These are phyloP conservation scores for Ictidomys tridecemlineatus DNA, from an alignment of 2,113 vertebrate genomes.

Conservation along the genomic window DNA sequence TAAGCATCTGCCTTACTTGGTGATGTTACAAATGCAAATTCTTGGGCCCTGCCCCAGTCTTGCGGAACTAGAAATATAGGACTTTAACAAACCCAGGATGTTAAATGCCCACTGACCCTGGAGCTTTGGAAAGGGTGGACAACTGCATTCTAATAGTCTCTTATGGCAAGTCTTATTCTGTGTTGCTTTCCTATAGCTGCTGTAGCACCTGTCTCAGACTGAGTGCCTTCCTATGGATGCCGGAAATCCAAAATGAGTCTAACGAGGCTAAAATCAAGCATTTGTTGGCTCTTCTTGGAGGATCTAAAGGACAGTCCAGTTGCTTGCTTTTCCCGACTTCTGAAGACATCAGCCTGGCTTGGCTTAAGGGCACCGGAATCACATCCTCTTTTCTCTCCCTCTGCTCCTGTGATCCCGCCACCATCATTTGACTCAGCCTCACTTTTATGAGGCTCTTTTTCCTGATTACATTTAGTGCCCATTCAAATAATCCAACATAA, in stretches of 20 bases:
- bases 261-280: not conserved
- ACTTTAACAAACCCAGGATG: not conserved
- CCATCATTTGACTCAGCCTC: not conserved
- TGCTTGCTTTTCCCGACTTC: not conserved
- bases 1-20: not conserved
- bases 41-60: not conserved
- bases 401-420: accelerated
- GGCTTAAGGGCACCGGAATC: not conserved
- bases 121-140: not conserved
- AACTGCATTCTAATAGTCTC: not conserved
- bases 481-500: not conserved
- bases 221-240: not conserved
- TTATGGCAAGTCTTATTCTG: not conserved
- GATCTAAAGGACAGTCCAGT: not conserved
- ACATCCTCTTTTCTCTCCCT: not conserved
- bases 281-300: not conserved
- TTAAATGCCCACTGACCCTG: not conserved
- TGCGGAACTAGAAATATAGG: not conserved
- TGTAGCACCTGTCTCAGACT: not conserved
- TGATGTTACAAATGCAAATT: not conserved
- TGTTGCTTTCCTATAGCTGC: not conserved
- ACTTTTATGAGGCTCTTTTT: not conserved
- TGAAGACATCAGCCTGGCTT: not conserved
- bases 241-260: not conserved
- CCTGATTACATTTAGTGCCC: not conserved